These are phyloP conservation scores for Sycophila texana DNA, from an alignment of 2,888 invertebrate genomes.

Conservation along the genomic window DNA sequence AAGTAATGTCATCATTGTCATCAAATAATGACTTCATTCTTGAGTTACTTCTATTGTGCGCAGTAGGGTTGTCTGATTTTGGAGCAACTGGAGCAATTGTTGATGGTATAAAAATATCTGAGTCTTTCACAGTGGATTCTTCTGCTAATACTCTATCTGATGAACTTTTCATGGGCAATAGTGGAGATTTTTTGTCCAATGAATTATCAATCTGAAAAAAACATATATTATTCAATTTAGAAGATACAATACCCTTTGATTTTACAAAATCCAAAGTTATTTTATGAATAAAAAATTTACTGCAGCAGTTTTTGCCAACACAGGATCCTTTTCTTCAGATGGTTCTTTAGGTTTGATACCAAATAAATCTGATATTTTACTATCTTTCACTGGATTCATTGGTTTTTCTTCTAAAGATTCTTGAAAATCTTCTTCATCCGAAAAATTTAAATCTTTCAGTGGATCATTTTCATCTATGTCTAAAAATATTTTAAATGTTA, in stretches of 20 bases:
- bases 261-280: not conserved
- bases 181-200: slow-evolving; percentile 24
- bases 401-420: slow-evolving; percentile 39
- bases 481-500: slow-evolving; percentile 9
- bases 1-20: slow-evolving; percentile 52
- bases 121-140: slow-evolving; percentile 16
- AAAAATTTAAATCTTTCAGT: slow-evolving; percentile 13
- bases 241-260: not conserved
- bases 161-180: slow-evolving; percentile 23
- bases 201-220: slow-evolving; percentile 29
- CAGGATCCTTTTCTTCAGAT: slow-evolving; percentile 24
- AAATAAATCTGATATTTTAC: slow-evolving; percentile 65
- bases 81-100: not conserved
- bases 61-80: slow-evolving; percentile 24
- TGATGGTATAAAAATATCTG: not conserved
- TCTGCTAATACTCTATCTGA: not conserved
- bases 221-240: not conserved
- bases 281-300: slow-evolving; percentile 8
- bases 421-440: slow-evolving; percentile 43
- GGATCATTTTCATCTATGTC: slow-evolving; percentile 32
- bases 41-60: slow-evolving; percentile 46
- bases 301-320: not conserved
- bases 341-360: slow-evolving; percentile 60
- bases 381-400: slow-evolving; percentile 58
- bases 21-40: slow-evolving; percentile 54